Percentiles rank a stretch among this genome's conserved stretches.
Conservation (phyloP, 92 coral and sea anemone genomes). For the Porites evermanni region DNA sequence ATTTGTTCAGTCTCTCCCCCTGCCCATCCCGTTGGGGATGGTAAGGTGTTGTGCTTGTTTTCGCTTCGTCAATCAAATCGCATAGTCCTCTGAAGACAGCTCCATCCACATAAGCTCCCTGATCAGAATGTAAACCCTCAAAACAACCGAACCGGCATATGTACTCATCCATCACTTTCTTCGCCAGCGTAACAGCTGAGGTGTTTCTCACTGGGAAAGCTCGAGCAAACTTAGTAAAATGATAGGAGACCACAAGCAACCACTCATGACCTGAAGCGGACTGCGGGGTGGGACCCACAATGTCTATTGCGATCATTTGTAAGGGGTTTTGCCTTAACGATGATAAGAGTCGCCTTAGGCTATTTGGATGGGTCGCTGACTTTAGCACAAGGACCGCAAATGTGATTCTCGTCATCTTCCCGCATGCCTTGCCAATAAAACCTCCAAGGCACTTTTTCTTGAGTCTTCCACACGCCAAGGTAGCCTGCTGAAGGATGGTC, state of each 20-base stretch:
- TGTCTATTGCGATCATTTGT: slow-evolving; percentile 53
- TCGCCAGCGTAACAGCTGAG: slow-evolving; percentile 1
- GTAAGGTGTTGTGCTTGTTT: slow-evolving; percentile 40
- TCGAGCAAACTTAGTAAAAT: slow-evolving; percentile 56
- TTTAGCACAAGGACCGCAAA: slow-evolving; percentile 56
- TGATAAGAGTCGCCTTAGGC: slow-evolving; percentile 38
- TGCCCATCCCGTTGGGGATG: slow-evolving; percentile 49
- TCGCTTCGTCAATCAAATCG: slow-evolving; percentile 34
- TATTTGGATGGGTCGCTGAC: slow-evolving; percentile 40
- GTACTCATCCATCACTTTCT: slow-evolving; percentile 52
- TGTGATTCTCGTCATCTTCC: slow-evolving; percentile 31
- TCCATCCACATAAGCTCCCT: slow-evolving; percentile 44
- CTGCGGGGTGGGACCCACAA: slow-evolving; percentile 47
- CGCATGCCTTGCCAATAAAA: slow-evolving; percentile 58
- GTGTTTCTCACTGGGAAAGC: slow-evolving; percentile 5
- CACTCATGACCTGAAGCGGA: slow-evolving; percentile 51
- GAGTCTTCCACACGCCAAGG: slow-evolving; percentile 42
- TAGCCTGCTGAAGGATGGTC: slow-evolving; percentile 60
- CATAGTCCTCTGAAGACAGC: slow-evolving; percentile 49
- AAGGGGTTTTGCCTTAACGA: slow-evolving; percentile 56
- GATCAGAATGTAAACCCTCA: slow-evolving; percentile 39
- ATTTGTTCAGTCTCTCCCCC: slow-evolving; percentile 47
- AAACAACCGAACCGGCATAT: slow-evolving; percentile 47
- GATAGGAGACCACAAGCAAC: slow-evolving; percentile 67
- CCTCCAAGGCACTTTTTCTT: slow-evolving; percentile 35